These are phyloP conservation scores for Archegozetes longisetosus DNA, from an alignment of 1,140 invertebrate genomes.

Conservation along the genomic window DNA sequence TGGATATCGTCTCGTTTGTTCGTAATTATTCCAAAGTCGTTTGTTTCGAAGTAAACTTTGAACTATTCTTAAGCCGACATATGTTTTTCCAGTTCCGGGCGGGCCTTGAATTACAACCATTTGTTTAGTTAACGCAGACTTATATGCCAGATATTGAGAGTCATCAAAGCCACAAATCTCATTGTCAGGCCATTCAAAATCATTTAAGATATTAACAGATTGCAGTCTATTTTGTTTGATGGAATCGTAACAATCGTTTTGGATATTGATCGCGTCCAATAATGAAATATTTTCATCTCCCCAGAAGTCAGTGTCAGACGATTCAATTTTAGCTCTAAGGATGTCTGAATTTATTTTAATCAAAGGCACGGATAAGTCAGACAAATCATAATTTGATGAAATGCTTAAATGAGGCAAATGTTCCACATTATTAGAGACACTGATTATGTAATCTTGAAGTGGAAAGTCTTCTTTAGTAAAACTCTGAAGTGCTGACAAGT, in stretches of 20 bases:
- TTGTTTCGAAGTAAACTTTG: slow-evolving; percentile 27
- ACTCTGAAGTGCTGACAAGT: slow-evolving; percentile 28
- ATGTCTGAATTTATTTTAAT: not conserved
- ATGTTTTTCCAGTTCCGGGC: slow-evolving; percentile 62
- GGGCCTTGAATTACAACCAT: slow-evolving; percentile 53
- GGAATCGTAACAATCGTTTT: too few relatives aligned
- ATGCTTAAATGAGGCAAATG: not conserved
- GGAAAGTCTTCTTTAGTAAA: slow-evolving; percentile 20
- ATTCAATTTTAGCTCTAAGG: not conserved
- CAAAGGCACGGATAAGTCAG: slow-evolving; percentile 12
- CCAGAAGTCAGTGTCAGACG: not conserved
- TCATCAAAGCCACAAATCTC: slow-evolving; percentile 21
- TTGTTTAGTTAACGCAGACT: slow-evolving; percentile 32
- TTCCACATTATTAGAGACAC: not conserved
- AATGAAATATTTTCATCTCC: too few relatives aligned
- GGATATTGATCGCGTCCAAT: too few relatives aligned
- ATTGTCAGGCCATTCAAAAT: not conserved
- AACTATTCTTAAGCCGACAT: slow-evolving; percentile 37
- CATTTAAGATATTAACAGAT: not conserved
- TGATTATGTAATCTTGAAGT: slow-evolving; percentile 22
- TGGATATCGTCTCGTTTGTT: not conserved
- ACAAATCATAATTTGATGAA: not conserved
- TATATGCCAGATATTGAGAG: slow-evolving; percentile 32
- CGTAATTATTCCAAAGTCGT: slow-evolving; percentile 20
- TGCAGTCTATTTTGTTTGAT: not conserved